phyloP scores from a whole-genome alignment of 2,113 vertebrate species.

The Arenaria interpres region DNA sequence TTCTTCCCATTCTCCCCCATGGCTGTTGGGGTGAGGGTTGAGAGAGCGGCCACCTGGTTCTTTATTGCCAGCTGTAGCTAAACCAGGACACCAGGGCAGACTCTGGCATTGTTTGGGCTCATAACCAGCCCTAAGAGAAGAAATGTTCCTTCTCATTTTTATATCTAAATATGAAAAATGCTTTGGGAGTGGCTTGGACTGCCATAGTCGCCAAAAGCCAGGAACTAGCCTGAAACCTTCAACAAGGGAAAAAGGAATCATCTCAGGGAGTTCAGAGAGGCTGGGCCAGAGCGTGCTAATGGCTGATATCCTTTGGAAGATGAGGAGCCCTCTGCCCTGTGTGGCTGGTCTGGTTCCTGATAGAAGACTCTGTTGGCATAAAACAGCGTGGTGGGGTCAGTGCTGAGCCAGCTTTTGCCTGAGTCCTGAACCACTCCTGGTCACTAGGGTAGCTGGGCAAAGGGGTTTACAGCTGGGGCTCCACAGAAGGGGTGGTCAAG shows the following conservation, averaged over 20 bases:
- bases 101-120: neutral
- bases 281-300: neutral
- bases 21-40: neutral
- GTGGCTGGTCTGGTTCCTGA: neutral
- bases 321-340: neutral
- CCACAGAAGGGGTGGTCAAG: fast-evolving
- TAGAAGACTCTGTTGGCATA: neutral
- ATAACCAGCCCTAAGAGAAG: neutral
- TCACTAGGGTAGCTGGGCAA: neutral
- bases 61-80: neutral
- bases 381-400: neutral
- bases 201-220: neutral
- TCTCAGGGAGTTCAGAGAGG: neutral
- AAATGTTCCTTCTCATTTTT: neutral
- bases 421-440: neutral
- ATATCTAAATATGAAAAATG: neutral
- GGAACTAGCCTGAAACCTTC: neutral
- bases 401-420: neutral
- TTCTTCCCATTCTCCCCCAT: neutral
- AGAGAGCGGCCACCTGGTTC: neutral
- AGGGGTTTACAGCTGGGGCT: neutral
- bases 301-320: fast-evolving
- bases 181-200: neutral
- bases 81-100: neutral
- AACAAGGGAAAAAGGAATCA: neutral